phyloP scores from a whole-genome alignment of 2,113 vertebrate genomes.

The Tetrao urogallus region DNA sequence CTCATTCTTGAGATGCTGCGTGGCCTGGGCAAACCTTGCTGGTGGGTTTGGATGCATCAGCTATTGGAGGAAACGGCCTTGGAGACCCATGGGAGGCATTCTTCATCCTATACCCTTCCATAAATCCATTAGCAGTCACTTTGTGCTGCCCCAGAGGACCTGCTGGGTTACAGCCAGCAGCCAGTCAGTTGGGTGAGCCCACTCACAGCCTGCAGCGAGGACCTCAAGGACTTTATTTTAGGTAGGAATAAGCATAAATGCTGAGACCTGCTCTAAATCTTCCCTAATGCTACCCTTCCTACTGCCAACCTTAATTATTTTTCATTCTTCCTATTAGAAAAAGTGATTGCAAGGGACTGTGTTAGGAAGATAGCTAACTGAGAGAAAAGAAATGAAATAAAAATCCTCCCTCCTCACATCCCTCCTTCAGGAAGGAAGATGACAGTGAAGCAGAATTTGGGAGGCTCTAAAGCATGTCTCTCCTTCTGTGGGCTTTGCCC shows the following conservation, averaged over 20 bases:
- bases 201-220: neutral
- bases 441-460: neutral
- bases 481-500: neutral
- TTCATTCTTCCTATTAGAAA: neutral
- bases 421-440: neutral
- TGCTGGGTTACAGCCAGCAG: accelerated
- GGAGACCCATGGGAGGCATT: neutral
- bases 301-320: neutral
- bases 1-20: neutral
- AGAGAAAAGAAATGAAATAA: too few species aligned
- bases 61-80: neutral
- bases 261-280: neutral
- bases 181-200: neutral
- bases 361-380: neutral
- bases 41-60: neutral
- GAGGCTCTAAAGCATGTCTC: accelerated
- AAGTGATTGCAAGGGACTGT: neutral
- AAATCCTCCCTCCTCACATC: neutral
- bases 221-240: neutral
- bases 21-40: neutral
- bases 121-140: neutral
- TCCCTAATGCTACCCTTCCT: neutral
- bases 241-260: neutral
- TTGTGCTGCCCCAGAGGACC: neutral
- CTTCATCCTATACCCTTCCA: neutral